phyloP scores from a whole-genome alignment of 2,888 invertebrate genomes.

The Habrosyne pyritoides region DNA sequence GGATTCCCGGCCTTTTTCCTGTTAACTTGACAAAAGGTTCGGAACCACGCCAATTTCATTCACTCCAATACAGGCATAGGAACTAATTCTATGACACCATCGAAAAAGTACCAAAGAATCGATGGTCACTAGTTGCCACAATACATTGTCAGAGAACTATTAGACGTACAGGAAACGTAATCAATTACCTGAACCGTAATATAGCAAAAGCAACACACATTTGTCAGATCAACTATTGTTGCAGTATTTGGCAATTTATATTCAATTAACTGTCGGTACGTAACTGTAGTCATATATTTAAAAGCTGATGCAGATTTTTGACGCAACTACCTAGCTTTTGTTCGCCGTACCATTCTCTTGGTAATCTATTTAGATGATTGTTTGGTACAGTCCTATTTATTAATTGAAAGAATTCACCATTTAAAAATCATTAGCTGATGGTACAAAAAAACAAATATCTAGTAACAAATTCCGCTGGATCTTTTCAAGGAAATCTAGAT shows the following conservation, averaged over 20 bases:
- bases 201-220: constrained; percentile 38
- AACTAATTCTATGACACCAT: constrained; percentile 12
- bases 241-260: constrained; percentile 38
- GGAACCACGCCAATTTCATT: constrained; percentile 2
- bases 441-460: too few species aligned
- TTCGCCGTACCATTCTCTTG: neutral
- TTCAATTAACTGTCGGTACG: constrained; percentile 37
- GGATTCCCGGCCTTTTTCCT: neutral
- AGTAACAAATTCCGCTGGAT: too few species aligned
- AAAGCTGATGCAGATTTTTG: constrained; percentile 1
- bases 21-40: neutral
- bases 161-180: constrained; percentile 58
- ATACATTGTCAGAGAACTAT: constrained; percentile 33
- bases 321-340: neutral
- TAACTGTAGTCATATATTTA: constrained; percentile 1
- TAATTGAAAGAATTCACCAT: neutral
- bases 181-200: constrained; percentile 50
- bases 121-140: constrained; percentile 20
- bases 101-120: constrained; percentile 13
- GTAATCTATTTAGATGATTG: neutral
- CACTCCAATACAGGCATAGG: neutral
- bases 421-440: too few species aligned
- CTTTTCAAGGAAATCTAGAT: too few species aligned
- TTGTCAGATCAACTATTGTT: constrained; percentile 45
- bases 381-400: neutral